Evolutionary conservation across 2,797 vertebrate species (phyloP).

Genomic region (Emys orbicularis): DNA sequence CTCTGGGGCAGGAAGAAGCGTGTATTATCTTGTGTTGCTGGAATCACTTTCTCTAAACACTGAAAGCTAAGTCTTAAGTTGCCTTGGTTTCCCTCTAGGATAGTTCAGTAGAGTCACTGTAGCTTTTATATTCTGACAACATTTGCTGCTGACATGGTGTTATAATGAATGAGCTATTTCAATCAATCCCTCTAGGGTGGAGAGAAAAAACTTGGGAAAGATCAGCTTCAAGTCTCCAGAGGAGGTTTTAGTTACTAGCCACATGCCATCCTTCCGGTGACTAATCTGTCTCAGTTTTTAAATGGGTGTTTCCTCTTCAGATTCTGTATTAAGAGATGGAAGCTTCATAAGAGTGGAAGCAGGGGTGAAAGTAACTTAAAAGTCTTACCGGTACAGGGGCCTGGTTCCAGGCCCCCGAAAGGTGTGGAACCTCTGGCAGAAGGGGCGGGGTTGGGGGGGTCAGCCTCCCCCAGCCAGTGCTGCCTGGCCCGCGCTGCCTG

Average conservation of each 20-base stretch:
- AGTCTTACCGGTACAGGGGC: no score
- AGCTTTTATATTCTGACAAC: not conserved
- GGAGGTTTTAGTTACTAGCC: slow-evolving; percentile 37
- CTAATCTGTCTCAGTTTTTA: not conserved
- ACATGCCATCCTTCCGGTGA: slow-evolving; percentile 40
- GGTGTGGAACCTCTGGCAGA: no score
- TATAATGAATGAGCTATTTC: slow-evolving; percentile 59
- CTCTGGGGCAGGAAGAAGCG: slow-evolving; percentile 14
- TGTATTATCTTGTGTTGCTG: slow-evolving; percentile 34
- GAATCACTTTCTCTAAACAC: not conserved
- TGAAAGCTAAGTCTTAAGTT: rapidly evolving
- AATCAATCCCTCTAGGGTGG: not conserved
- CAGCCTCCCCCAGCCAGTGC: no score
- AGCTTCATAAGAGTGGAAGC: slow-evolving; percentile 1
- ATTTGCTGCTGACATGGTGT: slow-evolving; percentile 29
- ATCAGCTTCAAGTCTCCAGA: slow-evolving; percentile 15
- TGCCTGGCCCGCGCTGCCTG: no score
- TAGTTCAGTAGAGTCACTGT: slow-evolving; percentile 33
- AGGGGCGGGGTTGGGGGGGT: no score
- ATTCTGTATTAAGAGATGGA: not conserved
- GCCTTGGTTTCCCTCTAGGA: not conserved
- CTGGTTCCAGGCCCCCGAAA: no score
- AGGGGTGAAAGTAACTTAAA: no score
- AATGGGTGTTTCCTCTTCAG: not conserved
- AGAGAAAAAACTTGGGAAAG: not conserved